Conservation (phyloP, 2,888 invertebrate species). For the Lymantria dispar region DNA sequence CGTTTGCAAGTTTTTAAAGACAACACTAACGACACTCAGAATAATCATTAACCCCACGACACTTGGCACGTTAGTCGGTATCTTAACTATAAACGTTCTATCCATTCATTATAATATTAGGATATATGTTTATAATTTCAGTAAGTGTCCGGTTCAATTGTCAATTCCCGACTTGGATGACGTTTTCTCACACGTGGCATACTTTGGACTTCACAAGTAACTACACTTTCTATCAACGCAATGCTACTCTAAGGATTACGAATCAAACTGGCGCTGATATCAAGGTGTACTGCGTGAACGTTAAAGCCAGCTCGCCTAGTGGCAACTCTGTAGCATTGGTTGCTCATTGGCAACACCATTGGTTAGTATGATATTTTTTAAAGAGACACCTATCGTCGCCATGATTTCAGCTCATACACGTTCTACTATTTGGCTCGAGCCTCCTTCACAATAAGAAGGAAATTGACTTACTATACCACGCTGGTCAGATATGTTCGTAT, state of each 20-base stretch:
- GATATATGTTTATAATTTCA: constrained; percentile 58
- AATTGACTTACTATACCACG: no score
- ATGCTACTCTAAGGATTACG: constrained; percentile 88
- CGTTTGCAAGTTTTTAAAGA: no score
- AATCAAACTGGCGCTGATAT: constrained; percentile 84
- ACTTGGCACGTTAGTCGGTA: no score
- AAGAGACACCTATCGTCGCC: no score
- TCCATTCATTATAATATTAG: no score
- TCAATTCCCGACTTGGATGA: constrained; percentile 94
- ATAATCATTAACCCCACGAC: no score
- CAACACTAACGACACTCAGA: no score
- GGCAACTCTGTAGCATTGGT: constrained; percentile 79
- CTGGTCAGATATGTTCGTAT: no score
- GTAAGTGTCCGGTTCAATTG: constrained; percentile 89
- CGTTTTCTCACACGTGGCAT: constrained; percentile 93
- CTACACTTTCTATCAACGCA: constrained; percentile 92
- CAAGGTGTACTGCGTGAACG: constrained; percentile 85
- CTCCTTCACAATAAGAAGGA: no score
- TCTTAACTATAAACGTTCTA: no score
- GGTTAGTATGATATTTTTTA: constrained; percentile 48
- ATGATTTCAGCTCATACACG: no score
- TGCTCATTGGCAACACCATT: constrained; percentile 80
- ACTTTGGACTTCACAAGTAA: constrained; percentile 93
- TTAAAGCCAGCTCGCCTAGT: constrained; percentile 79
- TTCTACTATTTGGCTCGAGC: no score